phyloP scores from a whole-genome alignment of 2,888 invertebrate species.

The Dynastes maya region DNA sequence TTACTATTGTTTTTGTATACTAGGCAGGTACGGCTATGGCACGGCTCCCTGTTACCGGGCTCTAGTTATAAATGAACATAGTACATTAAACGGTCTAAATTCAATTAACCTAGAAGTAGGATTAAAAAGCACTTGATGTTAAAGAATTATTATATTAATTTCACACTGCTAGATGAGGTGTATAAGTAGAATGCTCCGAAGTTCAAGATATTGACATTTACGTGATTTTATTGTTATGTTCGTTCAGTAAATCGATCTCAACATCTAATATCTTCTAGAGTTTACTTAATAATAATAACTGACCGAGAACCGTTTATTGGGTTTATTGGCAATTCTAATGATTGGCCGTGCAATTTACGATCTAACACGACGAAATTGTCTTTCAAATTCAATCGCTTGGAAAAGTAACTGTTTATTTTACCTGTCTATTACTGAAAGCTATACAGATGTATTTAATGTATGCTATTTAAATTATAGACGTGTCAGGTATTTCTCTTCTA shows the following conservation, averaged over 20 bases:
- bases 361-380: slow-evolving; percentile 11
- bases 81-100: neutral
- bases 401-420: slow-evolving; percentile 27
- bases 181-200: neutral
- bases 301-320: neutral
- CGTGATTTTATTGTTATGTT: neutral
- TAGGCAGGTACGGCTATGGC: too few species aligned
- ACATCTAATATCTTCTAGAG: slow-evolving; percentile 1
- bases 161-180: too few species aligned
- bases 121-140: too few species aligned
- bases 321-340: slow-evolving; percentile 15
- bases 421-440: slow-evolving; percentile 3
- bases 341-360: slow-evolving; percentile 2
- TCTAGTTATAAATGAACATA: neutral
- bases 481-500: neutral
- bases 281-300: slow-evolving; percentile 23
- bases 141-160: too few species aligned
- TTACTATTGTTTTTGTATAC: too few species aligned
- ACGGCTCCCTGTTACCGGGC: too few species aligned
- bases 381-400: slow-evolving; percentile 26
- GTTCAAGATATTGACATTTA: slow-evolving; percentile 1
- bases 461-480: slow-evolving; percentile 1
- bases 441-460: slow-evolving; percentile 10
- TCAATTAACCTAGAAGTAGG: neutral
- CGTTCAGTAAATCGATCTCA: neutral